Evolutionary conservation across 2,113 vertebrate species (phyloP).

Genomic region (Hemicordylus capensis): DNA sequence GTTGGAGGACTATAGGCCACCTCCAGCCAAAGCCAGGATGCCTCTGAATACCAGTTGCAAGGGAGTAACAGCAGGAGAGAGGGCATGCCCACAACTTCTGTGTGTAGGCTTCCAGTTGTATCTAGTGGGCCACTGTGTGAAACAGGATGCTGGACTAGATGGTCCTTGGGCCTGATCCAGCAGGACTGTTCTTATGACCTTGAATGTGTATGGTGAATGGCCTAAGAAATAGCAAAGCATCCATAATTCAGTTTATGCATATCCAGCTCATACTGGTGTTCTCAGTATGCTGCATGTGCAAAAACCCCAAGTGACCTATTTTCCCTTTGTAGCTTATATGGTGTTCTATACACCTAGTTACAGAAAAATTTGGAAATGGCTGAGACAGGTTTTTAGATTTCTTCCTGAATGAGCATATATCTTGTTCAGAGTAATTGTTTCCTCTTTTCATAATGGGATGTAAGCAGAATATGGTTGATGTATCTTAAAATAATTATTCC

Average conservation of each 20-base stretch:
- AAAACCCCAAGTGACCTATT: not conserved
- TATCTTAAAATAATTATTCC: constrained; percentile 21
- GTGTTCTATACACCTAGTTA: not conserved
- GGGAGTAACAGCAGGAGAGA: no score
- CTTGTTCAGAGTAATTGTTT: constrained; percentile 9
- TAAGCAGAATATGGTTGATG: not conserved
- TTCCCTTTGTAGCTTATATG: not conserved
- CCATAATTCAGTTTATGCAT: not conserved
- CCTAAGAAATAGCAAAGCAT: not conserved
- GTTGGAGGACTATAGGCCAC: no score
- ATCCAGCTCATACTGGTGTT: not conserved
- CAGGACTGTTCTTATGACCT: no score
- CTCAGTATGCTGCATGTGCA: not conserved
- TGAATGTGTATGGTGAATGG: not conserved
- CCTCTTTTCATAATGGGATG: not conserved
- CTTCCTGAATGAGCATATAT: accelerated
- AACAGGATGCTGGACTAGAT: no score
- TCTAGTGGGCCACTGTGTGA: no score
- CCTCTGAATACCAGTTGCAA: no score
- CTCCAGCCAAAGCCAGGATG: no score
- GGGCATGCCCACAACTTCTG: no score
- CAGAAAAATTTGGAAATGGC: not conserved
- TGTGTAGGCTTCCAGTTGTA: no score
- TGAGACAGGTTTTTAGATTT: not conserved
- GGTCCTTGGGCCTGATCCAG: no score